Base-by-base conservation (phyloP, 2,797 vertebrate species). In the Chromis chromis region DNA sequence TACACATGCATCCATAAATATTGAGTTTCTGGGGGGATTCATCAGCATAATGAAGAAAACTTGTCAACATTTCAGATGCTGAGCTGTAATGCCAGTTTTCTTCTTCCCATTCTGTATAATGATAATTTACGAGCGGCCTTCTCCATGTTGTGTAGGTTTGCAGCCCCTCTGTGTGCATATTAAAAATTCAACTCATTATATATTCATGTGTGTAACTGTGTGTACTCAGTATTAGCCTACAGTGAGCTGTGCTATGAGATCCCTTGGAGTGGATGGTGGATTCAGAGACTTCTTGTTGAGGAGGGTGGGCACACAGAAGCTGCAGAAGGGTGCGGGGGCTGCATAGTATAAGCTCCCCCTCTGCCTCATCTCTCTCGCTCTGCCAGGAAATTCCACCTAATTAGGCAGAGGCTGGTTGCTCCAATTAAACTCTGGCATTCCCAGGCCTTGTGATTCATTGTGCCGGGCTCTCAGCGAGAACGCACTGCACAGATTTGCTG, bases 331-430 rank as follows among this genome's bases (percentile, higher is more conserved):
- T 27, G 13, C 0, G 17, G 55, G 55, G 53, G 52, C 55, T 53
- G 55, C 14, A 4, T 13, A 57, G 39, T 65, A 33, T 73, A 25
- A 17, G 0, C 27, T 25, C 64, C 56, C 11, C 21, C 33, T 27
- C 63, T 66, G 28, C 78, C 71, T 59, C 78, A 79, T 84, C 57
- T 46, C 69, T 86, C 64, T 86, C 42, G 6, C 79, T 64, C 72
- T 87, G 88, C 90, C 91, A 94, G 90, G 90, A 94, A 94, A 94
- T 95, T 91, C 92, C 90, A 91, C 83, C 85, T 90, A 93, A 94
- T 95, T 94, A 93, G 85, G 82, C 85, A 88, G 78, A 57, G 90
- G 70, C 83, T 88, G 82, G 84, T 86, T 81, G 81, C 84, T 87
- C 86, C 89, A 93, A 94, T 94, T 94, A 94, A 86, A 90, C 80